Conservation (phyloP, 2,888 invertebrate species). For the Gisinianus flammeolus region DNA sequence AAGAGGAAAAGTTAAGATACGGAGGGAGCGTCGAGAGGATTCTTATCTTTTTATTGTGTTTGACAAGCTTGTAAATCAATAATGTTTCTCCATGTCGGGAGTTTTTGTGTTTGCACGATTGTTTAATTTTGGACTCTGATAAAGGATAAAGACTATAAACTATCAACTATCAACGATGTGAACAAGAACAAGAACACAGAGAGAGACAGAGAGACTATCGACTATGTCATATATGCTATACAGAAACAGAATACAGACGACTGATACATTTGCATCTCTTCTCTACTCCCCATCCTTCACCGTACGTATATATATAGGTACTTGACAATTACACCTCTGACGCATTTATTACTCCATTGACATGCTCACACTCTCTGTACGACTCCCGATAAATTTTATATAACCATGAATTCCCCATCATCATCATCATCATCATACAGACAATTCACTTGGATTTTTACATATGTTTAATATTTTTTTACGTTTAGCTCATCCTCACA, state of each 20-base stretch:
- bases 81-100: constrained; percentile 34
- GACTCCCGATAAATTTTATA: neutral
- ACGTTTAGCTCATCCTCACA: too few species aligned
- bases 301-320: too few species aligned
- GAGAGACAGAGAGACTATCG: neutral
- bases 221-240: neutral
- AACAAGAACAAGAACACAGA: too few species aligned
- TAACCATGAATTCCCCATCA: too few species aligned
- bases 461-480: too few species aligned
- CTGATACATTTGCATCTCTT: neutral
- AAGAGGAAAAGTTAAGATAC: constrained; percentile 34
- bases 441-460: too few species aligned
- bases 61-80: constrained; percentile 44
- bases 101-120: constrained; percentile 42
- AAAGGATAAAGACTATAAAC: neutral
- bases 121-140: constrained; percentile 34
- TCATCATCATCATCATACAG: too few species aligned
- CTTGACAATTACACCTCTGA: too few species aligned
- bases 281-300: neutral
- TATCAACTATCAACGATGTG: neutral
- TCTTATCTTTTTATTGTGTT: constrained; percentile 41
- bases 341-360: neutral
- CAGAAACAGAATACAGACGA: too few species aligned
- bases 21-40: constrained; percentile 37
- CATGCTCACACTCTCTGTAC: neutral